Evolutionary conservation across 2,797 vertebrate species (phyloP), one percentile per base, ranked within the genome.

Genomic region (Ambastaia sidthimunki): DNA sequence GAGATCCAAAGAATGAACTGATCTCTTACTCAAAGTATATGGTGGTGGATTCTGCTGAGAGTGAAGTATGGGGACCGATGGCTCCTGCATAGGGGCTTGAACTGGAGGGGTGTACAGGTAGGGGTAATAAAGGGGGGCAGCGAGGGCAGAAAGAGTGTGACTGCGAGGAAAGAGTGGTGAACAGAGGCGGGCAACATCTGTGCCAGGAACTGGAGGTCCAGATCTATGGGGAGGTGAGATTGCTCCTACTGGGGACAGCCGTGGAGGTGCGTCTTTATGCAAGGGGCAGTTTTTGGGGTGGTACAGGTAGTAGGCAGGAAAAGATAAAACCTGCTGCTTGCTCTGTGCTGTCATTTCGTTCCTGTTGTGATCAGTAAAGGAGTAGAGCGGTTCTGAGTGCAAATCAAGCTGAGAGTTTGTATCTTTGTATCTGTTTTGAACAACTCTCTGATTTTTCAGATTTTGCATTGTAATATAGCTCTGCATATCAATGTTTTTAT

Each of bases 151-250:
- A 77, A 96, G 90, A 85, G 95, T 95, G 90, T 94, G 94, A 50
- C 94, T 96, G 90, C 93, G 95, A 76, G 96, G 96, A 78, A 96
- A 97, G 78, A 97, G 92, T 72, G 96, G 96, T 75, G 96, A 97
- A 83, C 86, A 90, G 85, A 97, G 94, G 85, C 88, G 75, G 16
- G 93, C 92, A 86, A 91, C 85, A 31, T 94, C 90, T 0, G 89
- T 81, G 62, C 93, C 94, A 19, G 90, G 89, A 82, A 93, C 89
- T 55, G 92, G 93, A 11, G 88, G 87, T 52, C 92, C 91, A 0
- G 91, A 88, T 59, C 96, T 92, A 19, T 88, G 89, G 7, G 96
- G 96, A 12, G 96, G 96, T 67, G 95, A 95, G 66, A 95, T 93
- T 3, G 96, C 96, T 12, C 96, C 96, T 1, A 97, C 90, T 0